Evolutionary conservation across 2,888 invertebrate species (phyloP), one percentile per base, ranked within the genome.

Genomic region (Empis livida): DNA sequence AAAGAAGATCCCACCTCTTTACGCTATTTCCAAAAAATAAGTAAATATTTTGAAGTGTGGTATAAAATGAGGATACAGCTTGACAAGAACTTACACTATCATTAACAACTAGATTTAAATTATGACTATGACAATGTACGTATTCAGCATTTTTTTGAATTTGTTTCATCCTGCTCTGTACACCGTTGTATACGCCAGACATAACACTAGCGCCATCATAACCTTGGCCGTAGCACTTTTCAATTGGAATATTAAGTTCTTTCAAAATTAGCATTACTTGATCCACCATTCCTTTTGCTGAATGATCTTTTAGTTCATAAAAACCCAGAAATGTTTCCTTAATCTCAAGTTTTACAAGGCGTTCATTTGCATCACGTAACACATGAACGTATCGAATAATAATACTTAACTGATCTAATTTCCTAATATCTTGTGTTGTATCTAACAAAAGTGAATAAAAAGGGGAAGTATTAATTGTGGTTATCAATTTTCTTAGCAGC

Each of bases 341-440:
- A 39, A 39, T 39, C 10, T 39, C 38, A 15, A 16, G 15, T 16
- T 16, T 39, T 39, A 37, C 37, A 14, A 37, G 37, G 37, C 13
- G 37, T 14, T 37, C 54, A 46, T 56, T 50, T 53, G 56, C 53
- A 49, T 55, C 50, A 52, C 53, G 51, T 44, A 56, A 49, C 53
- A 56, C 56, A 59, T 48, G 32, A 13, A 32, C 32, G 32, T 32
- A 32, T 32, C 53, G 56, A 47, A 59, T 51, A 44, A 60, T 54
- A 52, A 56, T 57, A 51, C 59, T 59, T 50, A 61, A 51, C 48
- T 59, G 58, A 53, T 60, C 57, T 50, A 56, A 54, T 47, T 61
- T 61, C 38, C 56, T 54, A 54, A 58, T 58, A 48, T 56, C 55
- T 50, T 57, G 59, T 48, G 56, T 57, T 35, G 54, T 56, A 54